Evolutionary conservation across 1,140 invertebrate genomes (phyloP).

Genomic region (Dreissena polymorpha): DNA sequence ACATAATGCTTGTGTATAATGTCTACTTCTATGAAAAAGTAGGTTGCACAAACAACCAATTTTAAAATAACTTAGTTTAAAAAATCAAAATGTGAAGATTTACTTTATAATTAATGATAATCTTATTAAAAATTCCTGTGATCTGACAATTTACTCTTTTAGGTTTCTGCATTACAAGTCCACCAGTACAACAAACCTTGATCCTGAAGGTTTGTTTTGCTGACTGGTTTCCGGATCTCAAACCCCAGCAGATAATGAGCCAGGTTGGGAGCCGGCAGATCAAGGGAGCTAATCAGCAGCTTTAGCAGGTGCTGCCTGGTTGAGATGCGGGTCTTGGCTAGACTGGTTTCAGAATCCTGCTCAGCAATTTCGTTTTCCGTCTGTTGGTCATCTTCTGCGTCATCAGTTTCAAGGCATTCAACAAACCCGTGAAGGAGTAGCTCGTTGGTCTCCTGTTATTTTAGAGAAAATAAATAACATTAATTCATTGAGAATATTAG

Average conservation of each 20-base stretch:
- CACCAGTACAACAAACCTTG: slow-evolving; percentile 69
- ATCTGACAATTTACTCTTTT: too few species aligned
- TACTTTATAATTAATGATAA: too few species aligned
- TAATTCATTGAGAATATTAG: too few species aligned
- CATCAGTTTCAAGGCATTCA: slow-evolving; percentile 90
- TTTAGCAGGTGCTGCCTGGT: slow-evolving; percentile 82
- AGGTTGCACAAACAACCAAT: too few species aligned
- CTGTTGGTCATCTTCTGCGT: slow-evolving; percentile 58
- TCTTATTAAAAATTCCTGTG: too few species aligned
- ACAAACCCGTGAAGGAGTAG: slow-evolving; percentile 90
- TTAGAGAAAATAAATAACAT: not conserved
- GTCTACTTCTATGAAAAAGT: too few species aligned
- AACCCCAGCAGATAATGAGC: slow-evolving; percentile 95
- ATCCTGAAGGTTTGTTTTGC: slow-evolving; percentile 80
- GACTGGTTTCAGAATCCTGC: slow-evolving; percentile 19
- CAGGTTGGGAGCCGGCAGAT: slow-evolving; percentile 89
- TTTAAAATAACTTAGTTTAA: too few species aligned
- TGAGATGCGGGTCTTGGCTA: slow-evolving; percentile 58
- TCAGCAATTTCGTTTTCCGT: slow-evolving; percentile 2
- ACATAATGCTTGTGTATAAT: too few species aligned
- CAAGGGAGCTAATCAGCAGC: slow-evolving; percentile 88
- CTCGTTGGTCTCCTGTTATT: slow-evolving; percentile 66
- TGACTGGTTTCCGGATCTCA: slow-evolving; percentile 83
- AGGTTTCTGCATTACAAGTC: too few species aligned
- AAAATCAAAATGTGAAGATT: too few species aligned